Conservation (phyloP, 2,797 vertebrate species). For the Muscicapa striata region DNA sequence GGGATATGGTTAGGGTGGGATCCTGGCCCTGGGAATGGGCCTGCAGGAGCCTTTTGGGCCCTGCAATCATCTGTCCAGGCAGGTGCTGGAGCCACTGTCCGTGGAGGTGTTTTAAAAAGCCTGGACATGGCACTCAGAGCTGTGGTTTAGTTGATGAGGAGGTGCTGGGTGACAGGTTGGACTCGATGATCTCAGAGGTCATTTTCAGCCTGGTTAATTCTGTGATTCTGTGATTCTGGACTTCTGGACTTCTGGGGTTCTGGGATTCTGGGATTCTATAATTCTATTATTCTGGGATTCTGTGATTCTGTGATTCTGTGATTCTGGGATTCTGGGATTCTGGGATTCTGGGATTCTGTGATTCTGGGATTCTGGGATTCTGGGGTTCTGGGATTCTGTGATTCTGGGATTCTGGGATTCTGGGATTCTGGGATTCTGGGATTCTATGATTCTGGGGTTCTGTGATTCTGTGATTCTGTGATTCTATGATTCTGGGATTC, state of each 20-base stretch:
- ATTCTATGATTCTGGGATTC: not conserved
- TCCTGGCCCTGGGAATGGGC: not conserved
- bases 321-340: not conserved
- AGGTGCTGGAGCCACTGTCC: not conserved
- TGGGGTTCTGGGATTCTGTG: not conserved
- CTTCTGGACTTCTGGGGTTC: too few relatives aligned
- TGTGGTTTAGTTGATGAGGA: not conserved
- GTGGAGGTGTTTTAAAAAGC: accelerated
- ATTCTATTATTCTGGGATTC: not conserved
- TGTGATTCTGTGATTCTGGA: not conserved
- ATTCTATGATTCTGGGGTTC: accelerated
- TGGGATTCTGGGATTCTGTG: accelerated
- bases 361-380: not conserved
- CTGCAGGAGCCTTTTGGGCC: not conserved
- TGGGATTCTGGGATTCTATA: not conserved
- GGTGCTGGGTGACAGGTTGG: not conserved
- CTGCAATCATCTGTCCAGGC: not conserved
- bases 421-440: accelerated
- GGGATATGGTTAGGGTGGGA: not conserved
- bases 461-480: accelerated
- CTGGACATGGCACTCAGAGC: not conserved
- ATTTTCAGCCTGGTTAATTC: not conserved
- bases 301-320: too few relatives aligned
- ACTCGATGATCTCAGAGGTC: accelerated
- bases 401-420: not conserved